Percentiles rank a stretch among this genome's conserved stretches.
Evolutionary conservation across 2,888 invertebrate species (phyloP).

Genomic region (Drosophila kambysellisi): DNA sequence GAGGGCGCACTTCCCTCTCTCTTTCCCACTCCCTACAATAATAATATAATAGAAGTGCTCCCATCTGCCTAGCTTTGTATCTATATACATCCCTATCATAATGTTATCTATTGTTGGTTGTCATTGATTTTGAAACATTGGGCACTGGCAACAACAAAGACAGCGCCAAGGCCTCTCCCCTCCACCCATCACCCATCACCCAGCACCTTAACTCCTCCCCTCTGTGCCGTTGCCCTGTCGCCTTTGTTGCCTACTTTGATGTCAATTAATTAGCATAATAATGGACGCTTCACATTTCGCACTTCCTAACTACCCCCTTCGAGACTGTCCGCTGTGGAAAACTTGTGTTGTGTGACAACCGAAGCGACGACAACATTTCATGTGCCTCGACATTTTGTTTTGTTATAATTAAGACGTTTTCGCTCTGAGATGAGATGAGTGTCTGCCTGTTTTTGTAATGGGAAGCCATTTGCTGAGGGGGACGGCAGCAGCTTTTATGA

Average conservation of each 20-base stretch:
- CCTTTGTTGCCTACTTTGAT: slow-evolving; percentile 64
- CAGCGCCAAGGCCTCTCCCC: slow-evolving; percentile 26
- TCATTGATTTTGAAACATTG: slow-evolving; percentile 73
- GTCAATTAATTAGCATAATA: slow-evolving; percentile 82
- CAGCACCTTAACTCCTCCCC: not conserved
- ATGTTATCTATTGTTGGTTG: slow-evolving; percentile 65
- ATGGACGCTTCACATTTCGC: slow-evolving; percentile 78
- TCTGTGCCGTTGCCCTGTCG: not conserved
- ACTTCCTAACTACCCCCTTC: slow-evolving; percentile 29
- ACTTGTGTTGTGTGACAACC: slow-evolving; percentile 56
- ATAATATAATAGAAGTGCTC: slow-evolving; percentile 38
- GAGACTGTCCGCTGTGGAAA: not conserved
- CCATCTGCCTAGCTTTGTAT: not conserved
- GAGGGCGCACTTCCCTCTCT: slow-evolving; percentile 1
- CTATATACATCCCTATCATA: slow-evolving; percentile 10
- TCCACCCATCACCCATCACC: slow-evolving; percentile 4
- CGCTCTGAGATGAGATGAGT: slow-evolving; percentile 59
- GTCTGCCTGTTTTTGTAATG: slow-evolving; percentile 71
- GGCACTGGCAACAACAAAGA: slow-evolving; percentile 42
- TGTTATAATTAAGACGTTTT: slow-evolving; percentile 74
- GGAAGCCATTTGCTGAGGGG: slow-evolving; percentile 55
- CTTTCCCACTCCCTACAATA: not conserved
- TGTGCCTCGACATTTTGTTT: slow-evolving; percentile 68
- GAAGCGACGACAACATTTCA: slow-evolving; percentile 69
- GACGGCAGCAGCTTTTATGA: slow-evolving; percentile 62